Base-by-base conservation (phyloP, 2,888 invertebrate genomes). In the Camptogramma bilineatum region DNA sequence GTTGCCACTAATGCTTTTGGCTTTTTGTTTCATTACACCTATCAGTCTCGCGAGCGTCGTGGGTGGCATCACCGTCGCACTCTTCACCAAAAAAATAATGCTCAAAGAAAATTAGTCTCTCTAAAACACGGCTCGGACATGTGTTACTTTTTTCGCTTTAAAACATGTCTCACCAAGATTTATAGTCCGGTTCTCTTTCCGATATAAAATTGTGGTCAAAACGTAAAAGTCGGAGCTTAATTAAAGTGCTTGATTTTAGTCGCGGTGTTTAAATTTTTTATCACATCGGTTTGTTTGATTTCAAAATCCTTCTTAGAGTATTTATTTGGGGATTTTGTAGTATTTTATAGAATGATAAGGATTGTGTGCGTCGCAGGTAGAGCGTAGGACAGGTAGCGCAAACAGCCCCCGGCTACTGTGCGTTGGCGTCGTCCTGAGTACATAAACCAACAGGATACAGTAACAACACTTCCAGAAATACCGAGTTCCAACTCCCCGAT, bases 121-220 rank as follows among this genome's bases (percentile, higher is more conserved):
- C 90, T 91, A 90, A 88, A 91, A 91, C 91, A 90, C 80, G 85
- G 75, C 75, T 85, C 82, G 84, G 89, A 91, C 91, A 92, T 87
- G 89, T 92, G 93, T 93, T 92, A 90, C 90, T 89, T 91, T 91
- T 92, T 92, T 92, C 91, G 89, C 90, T 90, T 88, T 87, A 85
- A 87, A 89, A 83, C 82, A 87, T 88, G 87, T 82, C 84, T 73
- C 73, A 74, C 72, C 75, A 87, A 91, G 91, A 92, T 93, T 93
- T 93, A 92, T 90, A 85, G 79, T 78, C 81, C 79, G 81, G 83
- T 83, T 84, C 81, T 75, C 68, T 84, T 84, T 82, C 78, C 81
- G 80, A 87, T 85, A 85, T 85, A 86, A 86, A 83, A 75, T 83
- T 86, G 88, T 80, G 90, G 89, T 86, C 85, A 79, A 81, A 81